Evolutionary conservation across 2,888 invertebrate species (phyloP).

Genomic region (Slavum lentiscoides): DNA sequence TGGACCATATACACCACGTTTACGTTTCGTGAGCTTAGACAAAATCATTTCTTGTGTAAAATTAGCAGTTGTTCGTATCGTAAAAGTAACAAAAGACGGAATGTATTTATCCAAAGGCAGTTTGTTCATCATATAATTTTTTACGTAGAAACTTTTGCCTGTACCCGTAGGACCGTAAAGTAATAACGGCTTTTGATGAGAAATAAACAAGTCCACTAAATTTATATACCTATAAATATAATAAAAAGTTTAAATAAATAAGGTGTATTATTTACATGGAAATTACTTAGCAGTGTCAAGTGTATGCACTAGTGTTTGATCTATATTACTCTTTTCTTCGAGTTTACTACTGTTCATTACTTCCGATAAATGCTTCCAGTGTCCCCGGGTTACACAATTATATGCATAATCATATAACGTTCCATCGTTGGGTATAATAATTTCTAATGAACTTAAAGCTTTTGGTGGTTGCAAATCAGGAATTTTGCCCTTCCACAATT

Average conservation of each 20-base stretch:
- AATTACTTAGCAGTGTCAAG: slow-evolving; percentile 71
- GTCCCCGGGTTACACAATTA: slow-evolving; percentile 78
- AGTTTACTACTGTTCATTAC: slow-evolving; percentile 69
- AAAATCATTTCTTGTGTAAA: slow-evolving; percentile 80
- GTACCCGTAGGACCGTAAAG: slow-evolving; percentile 84
- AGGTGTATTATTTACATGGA: neutral
- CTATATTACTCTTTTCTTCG: slow-evolving; percentile 59
- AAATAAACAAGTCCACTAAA: slow-evolving; percentile 75
- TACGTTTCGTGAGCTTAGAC: slow-evolving; percentile 70
- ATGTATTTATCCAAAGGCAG: slow-evolving; percentile 71
- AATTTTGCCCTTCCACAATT: slow-evolving; percentile 59
- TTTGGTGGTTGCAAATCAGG: slow-evolving; percentile 63
- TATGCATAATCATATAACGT: slow-evolving; percentile 80
- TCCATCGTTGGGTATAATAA: slow-evolving; percentile 77
- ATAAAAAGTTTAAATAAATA: neutral
- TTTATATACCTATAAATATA: slow-evolving; percentile 67
- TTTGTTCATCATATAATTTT: slow-evolving; percentile 71
- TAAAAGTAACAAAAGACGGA: slow-evolving; percentile 80
- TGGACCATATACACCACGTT: slow-evolving; percentile 77
- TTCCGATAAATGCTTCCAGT: slow-evolving; percentile 87
- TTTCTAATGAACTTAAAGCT: slow-evolving; percentile 70
- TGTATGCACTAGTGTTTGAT: slow-evolving; percentile 79
- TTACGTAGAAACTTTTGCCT: slow-evolving; percentile 82
- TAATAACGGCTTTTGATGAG: slow-evolving; percentile 69
- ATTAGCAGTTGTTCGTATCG: slow-evolving; percentile 79